phyloP scores from a whole-genome alignment of 1,140 invertebrate genomes.

The Anastrepha ludens region DNA sequence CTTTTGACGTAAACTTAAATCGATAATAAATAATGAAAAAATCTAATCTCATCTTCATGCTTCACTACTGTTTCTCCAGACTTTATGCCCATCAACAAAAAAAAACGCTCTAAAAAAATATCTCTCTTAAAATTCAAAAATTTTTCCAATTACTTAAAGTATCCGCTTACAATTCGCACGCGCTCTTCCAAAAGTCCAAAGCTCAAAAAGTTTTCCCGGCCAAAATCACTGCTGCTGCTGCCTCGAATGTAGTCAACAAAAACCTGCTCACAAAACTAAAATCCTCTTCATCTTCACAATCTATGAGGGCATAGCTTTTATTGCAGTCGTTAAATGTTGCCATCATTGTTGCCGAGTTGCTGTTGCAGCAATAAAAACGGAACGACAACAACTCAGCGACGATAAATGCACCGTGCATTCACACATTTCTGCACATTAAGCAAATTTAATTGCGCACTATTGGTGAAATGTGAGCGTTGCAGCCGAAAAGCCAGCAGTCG shows the following conservation, averaged over 20 bases:
- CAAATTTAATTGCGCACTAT: constrained; percentile 23
- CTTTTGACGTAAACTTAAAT: too few species aligned
- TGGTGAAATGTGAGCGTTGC: background rate
- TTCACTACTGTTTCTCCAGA: too few species aligned
- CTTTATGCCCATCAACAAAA: too few species aligned
- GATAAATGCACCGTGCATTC: constrained; percentile 37
- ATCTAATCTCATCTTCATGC: too few species aligned
- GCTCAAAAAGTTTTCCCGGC: too few species aligned
- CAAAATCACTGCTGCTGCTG: too few species aligned
- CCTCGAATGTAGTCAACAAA: background rate
- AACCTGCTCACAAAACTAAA: background rate
- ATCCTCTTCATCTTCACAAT: background rate
- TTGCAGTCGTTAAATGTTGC: constrained; percentile 29
- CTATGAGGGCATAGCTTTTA: background rate
- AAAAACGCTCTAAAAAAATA: too few species aligned
- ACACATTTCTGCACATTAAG: constrained; percentile 49
- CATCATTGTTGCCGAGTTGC: constrained; percentile 46
- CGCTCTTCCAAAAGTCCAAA: too few species aligned
- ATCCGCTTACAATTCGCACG: too few species aligned
- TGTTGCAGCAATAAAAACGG: constrained; percentile 41
- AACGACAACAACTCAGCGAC: constrained; percentile 10
- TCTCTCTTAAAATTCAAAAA: too few species aligned
- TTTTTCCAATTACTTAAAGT: too few species aligned
- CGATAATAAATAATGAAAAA: too few species aligned
- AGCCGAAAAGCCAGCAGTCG: constrained; percentile 5